These are phyloP conservation scores for Probaryconus sp. DNA, from an alignment of 1,140 invertebrate genomes.

Conservation along the genomic window DNA sequence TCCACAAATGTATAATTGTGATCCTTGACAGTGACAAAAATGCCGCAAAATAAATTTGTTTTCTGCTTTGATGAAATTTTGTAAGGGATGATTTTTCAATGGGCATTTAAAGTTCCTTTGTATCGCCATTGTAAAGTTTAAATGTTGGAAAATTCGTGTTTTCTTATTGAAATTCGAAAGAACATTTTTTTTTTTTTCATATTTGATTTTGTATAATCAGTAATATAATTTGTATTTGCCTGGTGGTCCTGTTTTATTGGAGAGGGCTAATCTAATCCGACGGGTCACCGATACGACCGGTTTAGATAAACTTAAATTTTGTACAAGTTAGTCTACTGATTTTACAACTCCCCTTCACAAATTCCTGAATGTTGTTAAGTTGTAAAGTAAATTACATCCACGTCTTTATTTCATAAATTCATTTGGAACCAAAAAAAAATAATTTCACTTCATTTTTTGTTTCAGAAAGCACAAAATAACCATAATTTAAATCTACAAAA, in stretches of 20 bases:
- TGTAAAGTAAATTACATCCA: too few relatives aligned
- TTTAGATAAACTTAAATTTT: conserved; percentile 68
- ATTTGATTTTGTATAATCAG: conserved; percentile 63
- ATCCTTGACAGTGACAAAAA: too few relatives aligned
- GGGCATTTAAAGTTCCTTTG: too few relatives aligned
- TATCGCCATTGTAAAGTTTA: too few relatives aligned
- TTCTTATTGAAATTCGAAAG: conserved; percentile 28
- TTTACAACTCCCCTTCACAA: conserved; percentile 22
- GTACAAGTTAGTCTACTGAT: conserved; percentile 69
- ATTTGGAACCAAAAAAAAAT: too few relatives aligned
- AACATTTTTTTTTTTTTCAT: conserved; percentile 50
- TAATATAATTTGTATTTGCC: conserved; percentile 54
- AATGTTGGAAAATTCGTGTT: too few relatives aligned
- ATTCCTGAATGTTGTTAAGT: not conserved
- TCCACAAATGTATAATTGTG: too few relatives aligned
- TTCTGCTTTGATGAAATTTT: not conserved
- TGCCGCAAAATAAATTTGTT: conserved; percentile 60
- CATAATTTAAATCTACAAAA: too few relatives aligned
- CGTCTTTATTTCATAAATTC: too few relatives aligned
- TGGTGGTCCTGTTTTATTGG: conserved; percentile 63
- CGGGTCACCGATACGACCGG: conserved; percentile 67
- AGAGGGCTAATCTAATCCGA: conserved; percentile 68
- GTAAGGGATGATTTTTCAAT: conserved; percentile 19
- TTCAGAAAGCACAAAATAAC: too few relatives aligned
- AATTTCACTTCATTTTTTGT: too few relatives aligned